Base-by-base conservation (phyloP, 2,888 invertebrate species). In the Aleiodes testaceus region DNA sequence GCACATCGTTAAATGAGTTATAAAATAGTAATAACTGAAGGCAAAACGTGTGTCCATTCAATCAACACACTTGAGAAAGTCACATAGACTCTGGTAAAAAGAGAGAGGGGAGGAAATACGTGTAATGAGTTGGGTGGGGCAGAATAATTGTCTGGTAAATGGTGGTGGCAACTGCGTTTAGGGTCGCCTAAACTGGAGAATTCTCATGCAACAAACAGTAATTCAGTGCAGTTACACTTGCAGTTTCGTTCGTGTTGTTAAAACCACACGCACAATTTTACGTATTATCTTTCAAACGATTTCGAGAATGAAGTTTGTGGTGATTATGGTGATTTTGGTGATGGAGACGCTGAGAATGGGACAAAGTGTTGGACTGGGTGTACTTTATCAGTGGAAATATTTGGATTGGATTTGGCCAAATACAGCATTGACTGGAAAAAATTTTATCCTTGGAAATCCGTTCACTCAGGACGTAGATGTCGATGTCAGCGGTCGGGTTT, bases 391-490 rank as follows among this genome's bases (percentile, higher is more conserved):
- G 69, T 87, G 87, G 87, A 84, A 82, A 59, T 85, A 79, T 74
- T 63, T 87, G 59, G 85, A 87, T 69, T 87, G 87, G 87, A 77
- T 79, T 12, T 76, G 77, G 74, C 86, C 85, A n/a, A 81, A 73
- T 36, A 80, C 84, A 18, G 75, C 72, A 18, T 67, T 81, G 53
- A 79, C 84, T 3, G 79, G 78, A n/a, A 84, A 80, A 70, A 81
- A 84, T 55, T 84, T 79, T 55, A 85, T 82, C 42, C 61, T 83
- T 4, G 87, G 86, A 14, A 87, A 87, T 74, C 74, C 87, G 14
- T 83, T 87, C 59, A 80, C 85, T 7, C 86, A 87, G 75, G 87
- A 87, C 59, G 85, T 87, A 7, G 87, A 86, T 68, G 73, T 86
- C 61, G 87, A 87, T 69, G 79, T 72, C 44, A 74, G 72, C 9